Percentiles rank a stretch among this genome's conserved stretches.
Evolutionary conservation across 2,113 vertebrate genomes (phyloP).

Genomic region (Cynocephalus volans): DNA sequence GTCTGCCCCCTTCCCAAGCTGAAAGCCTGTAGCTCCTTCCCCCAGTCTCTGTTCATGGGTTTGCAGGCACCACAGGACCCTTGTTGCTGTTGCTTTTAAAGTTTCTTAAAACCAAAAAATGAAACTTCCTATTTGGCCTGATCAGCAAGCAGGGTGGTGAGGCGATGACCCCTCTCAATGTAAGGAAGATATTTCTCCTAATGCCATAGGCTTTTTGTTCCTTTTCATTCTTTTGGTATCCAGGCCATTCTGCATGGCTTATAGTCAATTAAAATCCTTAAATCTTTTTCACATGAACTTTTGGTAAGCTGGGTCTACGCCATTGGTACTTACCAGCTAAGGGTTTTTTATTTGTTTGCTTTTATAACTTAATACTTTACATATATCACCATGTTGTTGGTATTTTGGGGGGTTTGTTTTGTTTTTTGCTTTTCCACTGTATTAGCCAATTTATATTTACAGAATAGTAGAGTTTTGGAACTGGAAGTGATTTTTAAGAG

Average conservation of each 20-base stretch:
- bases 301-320: slow-evolving; percentile 41
- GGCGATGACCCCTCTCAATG: neutral
- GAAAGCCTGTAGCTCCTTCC: neutral
- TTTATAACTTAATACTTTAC: neutral
- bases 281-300: slow-evolving; percentile 72
- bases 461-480: neutral
- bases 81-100: neutral
- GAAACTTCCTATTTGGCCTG: neutral
- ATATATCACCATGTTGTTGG: neutral
- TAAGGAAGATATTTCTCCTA: neutral
- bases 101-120: neutral
- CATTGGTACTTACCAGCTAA: neutral
- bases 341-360: neutral
- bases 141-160: neutral
- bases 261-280: slow-evolving; percentile 28
- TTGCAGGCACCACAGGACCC: neutral
- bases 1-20: no score
- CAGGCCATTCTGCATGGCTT: slow-evolving; percentile 38
- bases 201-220: neutral
- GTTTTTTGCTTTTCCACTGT: neutral
- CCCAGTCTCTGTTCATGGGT: neutral
- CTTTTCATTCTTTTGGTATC: slow-evolving; percentile 18
- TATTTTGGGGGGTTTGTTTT: neutral
- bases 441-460: neutral
- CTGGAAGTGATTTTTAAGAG: neutral